A percentile compares a stretch with the other conserved stretches of the same genome.
phyloP scores from a whole-genome alignment of 2,888 invertebrate genomes.

The Smittia aterrima region DNA sequence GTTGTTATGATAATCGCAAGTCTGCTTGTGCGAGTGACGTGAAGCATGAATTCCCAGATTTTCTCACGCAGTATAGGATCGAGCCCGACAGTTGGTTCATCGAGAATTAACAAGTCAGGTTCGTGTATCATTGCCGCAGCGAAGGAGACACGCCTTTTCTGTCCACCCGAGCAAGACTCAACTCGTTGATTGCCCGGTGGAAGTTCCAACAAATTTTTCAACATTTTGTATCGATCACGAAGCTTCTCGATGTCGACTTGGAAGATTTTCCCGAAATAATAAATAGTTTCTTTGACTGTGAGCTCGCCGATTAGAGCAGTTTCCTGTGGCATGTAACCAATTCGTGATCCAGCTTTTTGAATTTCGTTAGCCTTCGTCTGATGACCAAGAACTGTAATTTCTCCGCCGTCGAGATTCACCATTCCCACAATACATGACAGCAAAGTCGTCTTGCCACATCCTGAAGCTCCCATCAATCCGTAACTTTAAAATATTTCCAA shows the following conservation, averaged over 20 bases:
- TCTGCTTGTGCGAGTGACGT: conserved; percentile 66
- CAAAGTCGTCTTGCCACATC: conserved; percentile 79
- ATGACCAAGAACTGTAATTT: conserved; percentile 67
- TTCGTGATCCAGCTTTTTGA: conserved; percentile 63
- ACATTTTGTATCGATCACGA: conserved; percentile 64
- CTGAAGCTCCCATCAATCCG: conserved; percentile 55
- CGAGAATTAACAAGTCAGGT: conserved; percentile 83
- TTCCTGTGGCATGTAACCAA: conserved; percentile 84
- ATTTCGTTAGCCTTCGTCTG: conserved; percentile 61
- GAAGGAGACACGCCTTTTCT: conserved; percentile 83
- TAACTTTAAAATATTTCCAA: neutral
- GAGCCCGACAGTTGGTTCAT: conserved; percentile 92
- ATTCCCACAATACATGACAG: conserved; percentile 74
- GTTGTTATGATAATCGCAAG: conserved; percentile 88
- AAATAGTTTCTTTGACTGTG: conserved; percentile 77
- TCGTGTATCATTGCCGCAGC: conserved; percentile 85
- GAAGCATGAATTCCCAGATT: conserved; percentile 83
- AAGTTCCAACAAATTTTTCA: conserved; percentile 71
- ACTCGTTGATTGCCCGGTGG: conserved; percentile 67
- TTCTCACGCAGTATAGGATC: conserved; percentile 84
- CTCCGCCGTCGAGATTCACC: conserved; percentile 64
- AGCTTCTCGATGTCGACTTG: conserved; percentile 67
- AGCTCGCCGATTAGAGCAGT: conserved; percentile 77
- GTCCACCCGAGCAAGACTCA: conserved; percentile 80
- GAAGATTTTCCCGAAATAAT: conserved; percentile 83